A percentile compares a stretch with the other conserved stretches of the same genome.
phyloP scores from a whole-genome alignment of 2,888 invertebrate genomes.

The Eretmocerus hayati region DNA sequence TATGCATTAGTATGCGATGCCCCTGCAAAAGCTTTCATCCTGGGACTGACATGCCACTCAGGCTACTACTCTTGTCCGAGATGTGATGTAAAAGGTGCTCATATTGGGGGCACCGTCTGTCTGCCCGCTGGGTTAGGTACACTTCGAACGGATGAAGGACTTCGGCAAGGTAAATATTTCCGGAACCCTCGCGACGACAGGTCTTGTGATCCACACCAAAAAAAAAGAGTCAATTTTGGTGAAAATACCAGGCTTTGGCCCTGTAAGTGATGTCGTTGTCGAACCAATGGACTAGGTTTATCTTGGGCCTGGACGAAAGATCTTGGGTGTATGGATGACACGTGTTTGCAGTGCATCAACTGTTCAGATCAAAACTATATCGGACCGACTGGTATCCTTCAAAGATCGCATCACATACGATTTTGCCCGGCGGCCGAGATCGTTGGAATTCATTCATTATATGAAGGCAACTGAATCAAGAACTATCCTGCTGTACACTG shows the following conservation, averaged over 20 bases:
- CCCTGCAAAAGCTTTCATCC: conserved; percentile 23
- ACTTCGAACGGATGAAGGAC: conserved; percentile 16
- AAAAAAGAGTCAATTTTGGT: conserved; percentile 13
- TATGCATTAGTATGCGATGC: conserved; percentile 19
- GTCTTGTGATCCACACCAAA: no score
- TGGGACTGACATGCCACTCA: conserved; percentile 17
- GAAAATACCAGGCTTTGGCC: conserved; percentile 17
- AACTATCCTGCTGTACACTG: neutral
- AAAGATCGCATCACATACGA: neutral
- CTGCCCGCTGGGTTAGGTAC: conserved; percentile 20
- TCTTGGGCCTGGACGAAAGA: conserved; percentile 8
- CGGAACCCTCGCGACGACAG: no score
- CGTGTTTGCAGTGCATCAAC: no score
- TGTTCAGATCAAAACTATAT: no score
- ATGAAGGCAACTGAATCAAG: neutral
- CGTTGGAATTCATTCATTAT: neutral
- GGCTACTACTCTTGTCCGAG: conserved; percentile 20
- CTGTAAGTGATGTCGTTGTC: conserved; percentile 17
- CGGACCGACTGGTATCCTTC: neutral
- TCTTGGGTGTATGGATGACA: neutral
- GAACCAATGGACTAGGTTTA: conserved; percentile 24
- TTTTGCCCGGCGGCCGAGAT: neutral
- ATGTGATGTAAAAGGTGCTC: conserved; percentile 20
- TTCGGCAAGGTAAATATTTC: conserved; percentile 19
- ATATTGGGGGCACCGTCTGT: conserved; percentile 11